These are phyloP conservation scores for Garra rufa DNA, from an alignment of 2,113 vertebrate genomes.

Conservation along the genomic window DNA sequence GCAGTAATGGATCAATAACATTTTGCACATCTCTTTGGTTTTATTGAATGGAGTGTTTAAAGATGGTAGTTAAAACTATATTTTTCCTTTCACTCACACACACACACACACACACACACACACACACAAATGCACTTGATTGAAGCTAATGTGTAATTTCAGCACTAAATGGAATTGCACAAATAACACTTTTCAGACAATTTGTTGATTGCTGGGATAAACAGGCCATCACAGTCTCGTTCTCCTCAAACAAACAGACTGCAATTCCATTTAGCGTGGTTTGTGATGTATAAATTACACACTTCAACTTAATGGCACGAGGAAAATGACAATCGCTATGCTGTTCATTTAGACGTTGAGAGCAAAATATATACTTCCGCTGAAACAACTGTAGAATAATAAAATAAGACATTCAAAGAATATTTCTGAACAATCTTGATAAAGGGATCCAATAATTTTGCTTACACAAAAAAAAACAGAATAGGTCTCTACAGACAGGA, in stretches of 20 bases:
- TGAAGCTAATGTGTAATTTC: neutral
- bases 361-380: neutral
- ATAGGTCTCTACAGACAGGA: neutral
- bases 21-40: neutral
- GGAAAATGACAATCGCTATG: neutral
- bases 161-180: neutral
- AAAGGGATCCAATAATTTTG: neutral
- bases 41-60: slow-evolving; percentile 19
- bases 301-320: slow-evolving; percentile 4
- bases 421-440: neutral
- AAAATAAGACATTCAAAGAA: neutral
- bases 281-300: neutral
- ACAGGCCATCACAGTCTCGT: neutral
- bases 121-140: neutral
- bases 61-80: neutral
- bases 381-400: neutral
- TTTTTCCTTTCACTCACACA: neutral
- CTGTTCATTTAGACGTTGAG: neutral
- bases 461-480: neutral
- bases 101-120: neutral
- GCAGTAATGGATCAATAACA: neutral
- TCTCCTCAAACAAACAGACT: neutral
- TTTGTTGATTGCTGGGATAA: neutral
- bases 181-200: neutral
- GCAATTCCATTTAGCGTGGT: neutral